Percentiles rank a stretch among this genome's conserved stretches.
phyloP scores from a whole-genome alignment of 2,888 invertebrate species.

The Chironomus tentans region DNA sequence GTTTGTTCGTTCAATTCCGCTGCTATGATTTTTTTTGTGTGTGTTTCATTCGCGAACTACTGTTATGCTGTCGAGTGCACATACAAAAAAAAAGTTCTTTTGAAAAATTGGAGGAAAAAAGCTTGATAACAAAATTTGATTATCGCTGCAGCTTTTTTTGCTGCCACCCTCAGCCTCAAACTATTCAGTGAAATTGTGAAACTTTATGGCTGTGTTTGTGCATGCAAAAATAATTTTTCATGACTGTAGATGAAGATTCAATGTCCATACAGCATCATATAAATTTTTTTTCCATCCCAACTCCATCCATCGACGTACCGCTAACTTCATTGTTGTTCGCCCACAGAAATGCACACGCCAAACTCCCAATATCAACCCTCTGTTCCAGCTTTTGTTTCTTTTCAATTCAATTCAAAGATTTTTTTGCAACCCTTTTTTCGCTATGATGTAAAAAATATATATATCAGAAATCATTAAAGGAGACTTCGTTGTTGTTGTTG shows the following conservation, averaged over 20 bases:
- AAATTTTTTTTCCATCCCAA: no score
- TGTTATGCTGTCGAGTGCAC: background rate
- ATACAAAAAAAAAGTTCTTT: background rate
- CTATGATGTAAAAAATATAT: no score
- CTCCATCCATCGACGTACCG: no score
- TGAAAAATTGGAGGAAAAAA: background rate
- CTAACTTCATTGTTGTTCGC: no score
- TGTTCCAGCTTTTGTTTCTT: no score
- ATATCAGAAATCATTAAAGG: no score
- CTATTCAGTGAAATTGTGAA: background rate
- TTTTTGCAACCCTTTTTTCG: no score
- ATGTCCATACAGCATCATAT: background rate
- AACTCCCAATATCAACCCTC: no score
- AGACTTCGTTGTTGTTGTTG: no score
- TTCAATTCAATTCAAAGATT: no score
- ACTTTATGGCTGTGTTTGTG: background rate
- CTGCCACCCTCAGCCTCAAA: background rate
- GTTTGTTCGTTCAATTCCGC: no score
- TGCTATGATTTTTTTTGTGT: background rate
- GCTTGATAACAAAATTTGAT: conserved; percentile 18
- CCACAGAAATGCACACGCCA: no score
- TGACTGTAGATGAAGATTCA: background rate
- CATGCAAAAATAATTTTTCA: background rate
- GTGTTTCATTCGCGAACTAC: background rate
- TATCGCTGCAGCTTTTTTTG: background rate